Base-by-base conservation (phyloP, 1,140 invertebrate species). In the Trichonephila clavipes region DNA sequence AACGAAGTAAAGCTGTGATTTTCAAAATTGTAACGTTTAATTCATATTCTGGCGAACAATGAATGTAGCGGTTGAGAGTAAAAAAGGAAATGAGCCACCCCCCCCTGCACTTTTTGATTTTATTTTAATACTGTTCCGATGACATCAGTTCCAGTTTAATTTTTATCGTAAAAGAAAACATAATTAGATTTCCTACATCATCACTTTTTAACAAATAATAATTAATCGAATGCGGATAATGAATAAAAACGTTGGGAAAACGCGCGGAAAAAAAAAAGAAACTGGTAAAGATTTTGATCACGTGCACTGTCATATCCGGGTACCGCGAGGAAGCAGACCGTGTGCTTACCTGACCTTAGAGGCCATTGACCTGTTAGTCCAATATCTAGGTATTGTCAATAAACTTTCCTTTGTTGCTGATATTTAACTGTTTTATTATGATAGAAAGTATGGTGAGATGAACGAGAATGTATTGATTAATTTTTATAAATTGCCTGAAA, bases 261-360 rank as follows among this genome's bases (percentile, higher is more conserved):
- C 66, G n/a, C 66, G 8, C n/a, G 66, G 24, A 3, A 28, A 69
- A 24, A 69, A 51, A 69, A 69, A 24, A n/a, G 24, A 69, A 69
- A 69, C 24, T 28, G n/a, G 10, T 8, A 77, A 77, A 77, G 18
- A 77, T 77, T 34, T 40, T 77, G 28, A 7, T 40, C 72, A 77
- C 72, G 72, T 40, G 72, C 28, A 18, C 72, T 40, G 14, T 40
- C 72, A 77, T 28, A 77, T 77, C 72, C 72, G 72, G 72, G 72
- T 77, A 77, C 72, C 72, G 72, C 72, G 72, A 77, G 28, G 72
- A 77, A 77, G 72, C 72, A 77, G 72, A 77, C 34, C 72, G 34
- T 77, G 34, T 77, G 72, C 72, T 77, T 77, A 77, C 72, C 72
- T 77, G 72, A 77, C 72, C 72, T 77, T 77, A 77, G 72, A 77